These are phyloP conservation scores for Leptoteleia sp. DNA, from an alignment of 1,140 invertebrate genomes.

Conservation along the genomic window DNA sequence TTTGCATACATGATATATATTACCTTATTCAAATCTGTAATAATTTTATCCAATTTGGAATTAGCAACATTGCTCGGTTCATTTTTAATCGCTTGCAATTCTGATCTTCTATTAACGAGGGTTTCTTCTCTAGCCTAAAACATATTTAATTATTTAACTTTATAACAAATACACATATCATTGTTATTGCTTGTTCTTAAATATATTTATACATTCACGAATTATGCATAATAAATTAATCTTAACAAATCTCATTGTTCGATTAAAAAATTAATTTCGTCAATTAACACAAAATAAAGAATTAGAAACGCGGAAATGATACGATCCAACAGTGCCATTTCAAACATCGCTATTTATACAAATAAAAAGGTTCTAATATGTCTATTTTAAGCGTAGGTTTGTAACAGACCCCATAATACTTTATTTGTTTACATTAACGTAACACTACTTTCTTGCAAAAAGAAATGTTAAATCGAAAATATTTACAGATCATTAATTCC, in stretches of 20 bases:
- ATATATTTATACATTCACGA: no score
- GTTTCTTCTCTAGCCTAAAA: constrained; percentile 87
- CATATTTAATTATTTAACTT: not conserved
- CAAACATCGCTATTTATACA: constrained; percentile 55
- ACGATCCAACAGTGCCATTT: constrained; percentile 31
- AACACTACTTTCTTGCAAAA: not conserved
- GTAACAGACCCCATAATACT: constrained; percentile 18
- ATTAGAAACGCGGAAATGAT: constrained; percentile 47
- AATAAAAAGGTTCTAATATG: constrained; percentile 45
- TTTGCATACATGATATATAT: no score
- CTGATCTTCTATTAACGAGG: constrained; percentile 81
- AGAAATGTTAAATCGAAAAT: not conserved
- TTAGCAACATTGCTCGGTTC: constrained; percentile 76
- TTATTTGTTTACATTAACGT: constrained; percentile 40
- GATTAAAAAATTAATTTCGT: no score
- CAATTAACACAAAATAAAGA: constrained; percentile 10
- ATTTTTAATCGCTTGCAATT: constrained; percentile 82
- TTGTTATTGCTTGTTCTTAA: no score
- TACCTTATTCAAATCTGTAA: constrained; percentile 82
- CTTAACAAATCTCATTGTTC: no score
- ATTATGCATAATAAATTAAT: no score
- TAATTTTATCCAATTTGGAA: constrained; percentile 77
- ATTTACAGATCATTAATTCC: no score
- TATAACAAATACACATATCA: not conserved
- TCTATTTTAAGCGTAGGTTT: constrained; percentile 46